Evolutionary conservation across 2,888 invertebrate species (phyloP).

Genomic region (Watsonalla cultraria): DNA sequence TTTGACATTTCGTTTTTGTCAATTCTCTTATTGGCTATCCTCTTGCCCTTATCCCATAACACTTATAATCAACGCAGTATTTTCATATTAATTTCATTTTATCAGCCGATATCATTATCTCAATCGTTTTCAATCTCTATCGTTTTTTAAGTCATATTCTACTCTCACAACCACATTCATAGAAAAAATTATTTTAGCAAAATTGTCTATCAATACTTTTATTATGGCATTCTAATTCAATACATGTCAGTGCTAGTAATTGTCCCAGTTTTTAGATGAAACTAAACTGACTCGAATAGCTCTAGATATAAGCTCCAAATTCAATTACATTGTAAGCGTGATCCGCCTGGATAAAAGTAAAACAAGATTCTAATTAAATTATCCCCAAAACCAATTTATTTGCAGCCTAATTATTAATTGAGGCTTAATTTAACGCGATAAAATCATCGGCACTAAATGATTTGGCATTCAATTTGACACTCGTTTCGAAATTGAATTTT

Average conservation of each 20-base stretch:
- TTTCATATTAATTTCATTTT: no score
- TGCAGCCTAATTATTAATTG: not conserved
- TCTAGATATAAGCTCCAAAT: not conserved
- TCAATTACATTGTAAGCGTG: not conserved
- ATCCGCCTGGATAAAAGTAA: not conserved
- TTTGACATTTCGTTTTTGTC: no score
- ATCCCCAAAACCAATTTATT: not conserved
- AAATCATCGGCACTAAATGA: not conserved
- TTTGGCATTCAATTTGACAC: not conserved
- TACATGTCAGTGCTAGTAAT: not conserved
- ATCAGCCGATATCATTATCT: no score
- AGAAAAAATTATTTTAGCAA: no score
- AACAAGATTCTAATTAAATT: not conserved
- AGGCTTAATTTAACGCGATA: not conserved
- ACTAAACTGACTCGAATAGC: not conserved
- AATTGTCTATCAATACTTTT: no score
- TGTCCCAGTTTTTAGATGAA: not conserved
- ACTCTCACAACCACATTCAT: no score
- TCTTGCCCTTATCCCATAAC: no score
- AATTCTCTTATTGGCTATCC: no score
- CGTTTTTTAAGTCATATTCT: no score
- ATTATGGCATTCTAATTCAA: not conserved
- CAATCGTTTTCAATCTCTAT: no score
- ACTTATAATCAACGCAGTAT: no score
- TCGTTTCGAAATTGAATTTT: not conserved